Evolutionary conservation across 2,113 vertebrate species (phyloP).

Genomic region (Muntiacus muntjak): DNA sequence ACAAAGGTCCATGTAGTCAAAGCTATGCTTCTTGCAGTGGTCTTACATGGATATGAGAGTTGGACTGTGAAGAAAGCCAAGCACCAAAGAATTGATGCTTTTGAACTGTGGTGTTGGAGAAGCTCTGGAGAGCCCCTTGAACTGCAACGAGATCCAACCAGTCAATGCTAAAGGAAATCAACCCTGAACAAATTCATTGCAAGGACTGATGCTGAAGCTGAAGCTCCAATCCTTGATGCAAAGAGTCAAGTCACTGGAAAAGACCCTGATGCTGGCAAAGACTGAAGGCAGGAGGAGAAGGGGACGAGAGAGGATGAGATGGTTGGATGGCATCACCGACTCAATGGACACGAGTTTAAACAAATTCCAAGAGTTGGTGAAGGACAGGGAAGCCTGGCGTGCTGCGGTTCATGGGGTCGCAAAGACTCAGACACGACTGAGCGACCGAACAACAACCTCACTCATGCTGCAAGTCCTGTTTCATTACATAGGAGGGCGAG

Average conservation of each 20-base stretch:
- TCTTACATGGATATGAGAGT: background rate
- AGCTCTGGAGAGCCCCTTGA: background rate
- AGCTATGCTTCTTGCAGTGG: background rate
- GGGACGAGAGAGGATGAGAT: fast-evolving
- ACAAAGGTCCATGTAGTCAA: background rate
- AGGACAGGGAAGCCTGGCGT: background rate
- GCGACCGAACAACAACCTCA: background rate
- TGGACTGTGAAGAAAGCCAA: background rate
- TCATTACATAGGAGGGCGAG: fast-evolving
- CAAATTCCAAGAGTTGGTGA: fast-evolving
- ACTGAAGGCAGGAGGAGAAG: background rate
- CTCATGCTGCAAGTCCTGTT: background rate
- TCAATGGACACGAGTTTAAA: background rate
- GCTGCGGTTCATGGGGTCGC: background rate
- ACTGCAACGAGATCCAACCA: background rate
- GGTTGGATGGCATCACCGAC: background rate
- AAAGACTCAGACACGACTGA: fast-evolving
- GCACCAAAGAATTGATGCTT: fast-evolving
- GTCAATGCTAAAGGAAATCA: background rate
- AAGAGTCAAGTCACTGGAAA: background rate
- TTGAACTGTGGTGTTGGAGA: background rate
- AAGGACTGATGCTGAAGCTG: background rate
- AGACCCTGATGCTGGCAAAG: background rate
- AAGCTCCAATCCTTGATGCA: background rate
- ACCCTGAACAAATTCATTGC: background rate